Conservation (phyloP, 2,113 vertebrate genomes). For the Malurus elegans region DNA sequence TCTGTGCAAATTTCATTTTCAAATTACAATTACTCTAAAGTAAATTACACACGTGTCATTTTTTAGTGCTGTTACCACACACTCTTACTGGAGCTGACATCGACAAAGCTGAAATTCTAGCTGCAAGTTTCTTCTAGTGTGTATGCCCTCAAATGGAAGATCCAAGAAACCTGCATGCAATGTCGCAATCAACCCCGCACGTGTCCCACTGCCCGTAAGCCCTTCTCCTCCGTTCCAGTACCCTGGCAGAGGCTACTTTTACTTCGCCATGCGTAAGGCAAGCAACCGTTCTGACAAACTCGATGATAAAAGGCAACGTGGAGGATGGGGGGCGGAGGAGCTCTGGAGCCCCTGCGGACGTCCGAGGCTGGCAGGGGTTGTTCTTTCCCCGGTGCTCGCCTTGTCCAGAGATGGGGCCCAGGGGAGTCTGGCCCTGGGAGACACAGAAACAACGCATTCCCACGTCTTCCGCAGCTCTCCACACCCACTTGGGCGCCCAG, state of each 20-base stretch:
- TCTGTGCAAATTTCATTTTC: neutral
- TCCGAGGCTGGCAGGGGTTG: neutral
- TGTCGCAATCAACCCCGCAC: neutral
- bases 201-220: fast-evolving
- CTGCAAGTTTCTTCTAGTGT: neutral
- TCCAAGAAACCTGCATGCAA: fast-evolving
- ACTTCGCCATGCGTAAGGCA: neutral
- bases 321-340: neutral
- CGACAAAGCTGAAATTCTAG: neutral
- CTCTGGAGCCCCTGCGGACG: neutral
- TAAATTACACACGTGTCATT: neutral
- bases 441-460: neutral
- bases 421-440: neutral
- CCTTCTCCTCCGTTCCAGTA: neutral
- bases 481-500: neutral
- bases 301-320: neutral
- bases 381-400: neutral
- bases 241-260: neutral
- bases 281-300: neutral
- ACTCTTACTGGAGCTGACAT: neutral
- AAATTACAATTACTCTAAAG: neutral
- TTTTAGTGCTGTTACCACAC: neutral
- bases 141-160: neutral
- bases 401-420: neutral
- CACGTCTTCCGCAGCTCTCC: too few relatives aligned